These are phyloP conservation scores for Chaenogobius annularis DNA, from an alignment of 2,113 vertebrate genomes.

Conservation along the genomic window DNA sequence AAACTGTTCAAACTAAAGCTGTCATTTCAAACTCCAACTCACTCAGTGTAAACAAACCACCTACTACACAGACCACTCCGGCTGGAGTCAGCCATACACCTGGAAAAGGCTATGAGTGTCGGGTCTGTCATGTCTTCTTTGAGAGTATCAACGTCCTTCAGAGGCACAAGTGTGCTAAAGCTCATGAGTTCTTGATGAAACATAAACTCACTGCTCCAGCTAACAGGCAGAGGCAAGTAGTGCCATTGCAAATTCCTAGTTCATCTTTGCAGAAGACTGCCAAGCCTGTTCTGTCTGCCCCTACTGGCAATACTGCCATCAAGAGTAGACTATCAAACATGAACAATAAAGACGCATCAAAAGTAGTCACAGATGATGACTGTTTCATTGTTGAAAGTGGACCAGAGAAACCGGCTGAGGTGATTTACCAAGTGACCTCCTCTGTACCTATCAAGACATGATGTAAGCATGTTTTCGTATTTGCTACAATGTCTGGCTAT, in stretches of 20 bases:
- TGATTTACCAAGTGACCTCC: conserved; percentile 67
- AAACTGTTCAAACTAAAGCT: background rate
- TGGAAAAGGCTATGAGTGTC: conserved; percentile 35
- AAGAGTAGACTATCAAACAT: conserved; percentile 14
- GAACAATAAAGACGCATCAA: conserved; percentile 27
- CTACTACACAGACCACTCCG: background rate
- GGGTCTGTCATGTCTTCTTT: conserved; percentile 63
- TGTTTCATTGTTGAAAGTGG: conserved; percentile 69
- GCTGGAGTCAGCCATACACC: background rate
- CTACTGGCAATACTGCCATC: conserved; percentile 24
- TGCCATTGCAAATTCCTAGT: background rate
- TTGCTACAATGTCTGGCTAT: background rate
- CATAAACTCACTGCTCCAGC: conserved; percentile 19
- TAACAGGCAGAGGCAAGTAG: conserved; percentile 15
- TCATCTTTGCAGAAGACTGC: conserved; percentile 44
- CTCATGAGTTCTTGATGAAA: conserved; percentile 56
- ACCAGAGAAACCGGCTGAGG: conserved; percentile 61
- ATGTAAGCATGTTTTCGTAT: background rate
- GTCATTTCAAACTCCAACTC: conserved; percentile 5
- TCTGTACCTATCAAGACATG: conserved; percentile 53
- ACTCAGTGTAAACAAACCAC: background rate
- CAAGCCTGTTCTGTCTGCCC: conserved; percentile 11
- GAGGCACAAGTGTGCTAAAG: conserved; percentile 69
- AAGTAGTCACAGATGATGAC: conserved; percentile 51
- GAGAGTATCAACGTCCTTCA: conserved; percentile 60